These are phyloP conservation scores for Scaeva pyrastri DNA, from an alignment of 2,888 invertebrate genomes.

Conservation along the genomic window DNA sequence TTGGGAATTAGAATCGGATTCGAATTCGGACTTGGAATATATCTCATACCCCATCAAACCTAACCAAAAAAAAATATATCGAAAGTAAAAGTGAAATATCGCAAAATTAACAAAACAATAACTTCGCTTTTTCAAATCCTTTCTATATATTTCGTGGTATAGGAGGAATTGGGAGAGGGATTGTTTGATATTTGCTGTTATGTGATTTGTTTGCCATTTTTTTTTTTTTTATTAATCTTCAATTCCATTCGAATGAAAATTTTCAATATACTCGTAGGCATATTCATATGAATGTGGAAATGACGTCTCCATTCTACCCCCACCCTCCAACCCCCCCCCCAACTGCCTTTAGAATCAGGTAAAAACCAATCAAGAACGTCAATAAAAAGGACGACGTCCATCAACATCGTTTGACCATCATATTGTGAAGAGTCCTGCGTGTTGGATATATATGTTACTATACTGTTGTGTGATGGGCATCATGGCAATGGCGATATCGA, in stretches of 20 bases:
- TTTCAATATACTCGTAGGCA: too few relatives aligned
- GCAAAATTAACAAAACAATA: slow-evolving; percentile 59
- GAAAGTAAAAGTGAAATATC: slow-evolving; percentile 74
- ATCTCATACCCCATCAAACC: background rate
- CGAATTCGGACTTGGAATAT: slow-evolving; percentile 12
- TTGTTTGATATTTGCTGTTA: slow-evolving; percentile 68
- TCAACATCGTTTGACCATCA: slow-evolving; percentile 78
- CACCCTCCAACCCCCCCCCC: too few relatives aligned
- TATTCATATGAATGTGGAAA: slow-evolving; percentile 35
- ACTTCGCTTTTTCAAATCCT: slow-evolving; percentile 44
- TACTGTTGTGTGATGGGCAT: slow-evolving; percentile 14
- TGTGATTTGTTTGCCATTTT: slow-evolving; percentile 63
- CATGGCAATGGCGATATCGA: slow-evolving; percentile 48
- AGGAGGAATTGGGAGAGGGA: background rate
- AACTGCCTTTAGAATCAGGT: slow-evolving; percentile 76
- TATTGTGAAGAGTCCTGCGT: slow-evolving; percentile 25
- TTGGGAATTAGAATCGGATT: background rate
- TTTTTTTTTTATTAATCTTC: slow-evolving; percentile 15
- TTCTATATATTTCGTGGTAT: background rate
- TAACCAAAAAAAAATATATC: background rate
- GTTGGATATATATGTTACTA: slow-evolving; percentile 27
- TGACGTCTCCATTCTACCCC: slow-evolving; percentile 60
- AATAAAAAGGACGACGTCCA: slow-evolving; percentile 83
- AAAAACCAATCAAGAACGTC: slow-evolving; percentile 84
- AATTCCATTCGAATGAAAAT: background rate